Evolutionary conservation across 2,113 vertebrate species (phyloP), one percentile per base, ranked within the genome.

Genomic region (Rallus limicola): DNA sequence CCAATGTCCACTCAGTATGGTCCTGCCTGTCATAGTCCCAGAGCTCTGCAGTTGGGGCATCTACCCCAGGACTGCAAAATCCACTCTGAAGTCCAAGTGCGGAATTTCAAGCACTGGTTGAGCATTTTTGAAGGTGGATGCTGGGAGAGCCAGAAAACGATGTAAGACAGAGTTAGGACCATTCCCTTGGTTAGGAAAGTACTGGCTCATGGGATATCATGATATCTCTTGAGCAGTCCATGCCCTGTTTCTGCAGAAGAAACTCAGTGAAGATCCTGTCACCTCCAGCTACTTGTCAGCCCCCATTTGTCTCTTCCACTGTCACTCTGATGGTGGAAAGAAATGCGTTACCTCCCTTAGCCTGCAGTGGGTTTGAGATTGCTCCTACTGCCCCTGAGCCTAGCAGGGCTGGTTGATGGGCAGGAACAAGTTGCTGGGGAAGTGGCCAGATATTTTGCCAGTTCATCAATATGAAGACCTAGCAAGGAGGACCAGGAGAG

Each of bases 281-380:
- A 77, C 68, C 59, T 83, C 46, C 86, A 69, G 80, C 29, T 81
- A 7, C 74, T 58, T 55, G 38, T 33, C 0, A 0, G 31, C 79
- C 65, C 24, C 46, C 5, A 5, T 64, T 85, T 71, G 58, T 72
- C 68, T 67, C 64, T 69, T 63, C 53, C 34, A 5, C 26, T 20
- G 64, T 24, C 21, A 2, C 38, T 52, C 34, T 19, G 63, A 21
- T 5, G 33, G 17, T 67, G 33, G 50, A 55, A 46, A 58, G 34
- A 50, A 52, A 38, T 5, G 26, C 6, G 18, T n/a, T 7, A 28
- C 6, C 44, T 52, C 0, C 0, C 18, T 59, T 36, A 29, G 44
- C 42, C 67, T 52, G 44, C 20, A 2, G 16, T 18, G 68, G 33
- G 5, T 62, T 29, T 58, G 80, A 64, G 82, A 62, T 29, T 6